Conservation (phyloP, 2,797 vertebrate genomes). For the Bufotes viridis region DNA sequence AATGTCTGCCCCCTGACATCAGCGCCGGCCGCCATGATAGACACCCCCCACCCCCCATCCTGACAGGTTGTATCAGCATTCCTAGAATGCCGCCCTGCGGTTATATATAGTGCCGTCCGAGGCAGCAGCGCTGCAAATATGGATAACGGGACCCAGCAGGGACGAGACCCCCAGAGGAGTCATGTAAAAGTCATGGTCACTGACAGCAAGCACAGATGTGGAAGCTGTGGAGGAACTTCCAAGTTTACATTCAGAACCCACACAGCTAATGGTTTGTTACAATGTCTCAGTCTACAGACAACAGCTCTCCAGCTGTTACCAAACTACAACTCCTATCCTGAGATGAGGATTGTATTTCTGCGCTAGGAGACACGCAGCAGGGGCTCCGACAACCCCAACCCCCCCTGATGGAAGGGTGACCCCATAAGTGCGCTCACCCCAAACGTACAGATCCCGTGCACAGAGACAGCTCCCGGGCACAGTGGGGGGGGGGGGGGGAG, state of each 20-base stretch:
- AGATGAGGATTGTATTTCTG: not conserved
- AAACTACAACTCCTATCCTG: not conserved
- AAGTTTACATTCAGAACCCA: not conserved
- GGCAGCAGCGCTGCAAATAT: not conserved
- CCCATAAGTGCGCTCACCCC: too few relatives aligned
- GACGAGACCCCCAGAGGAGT: not conserved
- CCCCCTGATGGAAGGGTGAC: too few relatives aligned
- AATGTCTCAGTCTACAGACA: not conserved
- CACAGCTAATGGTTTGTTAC: not conserved
- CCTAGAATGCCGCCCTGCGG: not conserved
- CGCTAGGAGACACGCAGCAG: not conserved
- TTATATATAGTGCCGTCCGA: not conserved
- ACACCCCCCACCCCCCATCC: not conserved
- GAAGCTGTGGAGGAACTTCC: too few relatives aligned
- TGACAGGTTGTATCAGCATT: not conserved
- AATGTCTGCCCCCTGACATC: not conserved
- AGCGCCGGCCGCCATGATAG: not conserved
- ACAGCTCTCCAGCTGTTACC: too few relatives aligned
- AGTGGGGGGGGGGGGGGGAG: too few relatives aligned
- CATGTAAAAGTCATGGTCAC: too few relatives aligned
- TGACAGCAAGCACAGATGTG: too few relatives aligned
- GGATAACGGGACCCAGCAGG: not conserved
- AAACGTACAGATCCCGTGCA: too few relatives aligned
- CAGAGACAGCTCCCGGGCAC: too few relatives aligned
- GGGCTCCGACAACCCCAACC: too few relatives aligned